Base-by-base conservation (phyloP, 2,113 vertebrate genomes). In the Hippocampus zosterae region DNA sequence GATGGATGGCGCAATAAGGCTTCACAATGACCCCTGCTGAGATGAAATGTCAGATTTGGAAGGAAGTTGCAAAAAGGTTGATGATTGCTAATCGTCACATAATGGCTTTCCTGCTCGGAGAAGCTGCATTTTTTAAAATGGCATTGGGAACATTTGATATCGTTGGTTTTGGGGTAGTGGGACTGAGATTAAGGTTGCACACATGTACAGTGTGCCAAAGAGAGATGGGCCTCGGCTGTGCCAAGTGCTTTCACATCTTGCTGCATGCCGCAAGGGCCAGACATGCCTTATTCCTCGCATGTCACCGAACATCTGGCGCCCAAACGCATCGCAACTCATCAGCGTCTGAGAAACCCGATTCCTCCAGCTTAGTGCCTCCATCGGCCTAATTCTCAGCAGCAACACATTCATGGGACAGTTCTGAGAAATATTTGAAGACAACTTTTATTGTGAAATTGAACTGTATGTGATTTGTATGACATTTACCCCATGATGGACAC, bases 291-390 rank as follows among this genome's bases (percentile, higher is more conserved):
- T 77, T 80, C 81, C 56, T 76, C 65, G 56, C 65, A 78, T 75
- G 71, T 84, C 72, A 70, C 76, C 69, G 72, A 87, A 88, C 89
- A 92, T 90, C 87, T 90, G 90, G 85, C 80, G 63, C 62, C 69
- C 74, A 65, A 74, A 88, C 70, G 75, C 72, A 73, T 85, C 72
- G 68, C 70, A 55, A 70, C 70, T 78, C 76, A 74, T 82, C 74
- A 77, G 65, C 16, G 71, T 78, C 70, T 29, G 44, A 75, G 68
- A 84, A 66, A 76, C 72, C 13, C 4, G 65, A 90, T 81, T 82
- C 70, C 72, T 76, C 12, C 60, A 63, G 67, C 57, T 71, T 71
- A 55, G 66, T 29, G 66, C 77, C 77, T 72, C 78, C 74, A 71
- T 66, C 62, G 52, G 55, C 25, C 1, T 42, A n/a, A 64, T 44